Base-by-base conservation (phyloP, 2,113 vertebrate genomes). In the Microtus richardsoni region DNA sequence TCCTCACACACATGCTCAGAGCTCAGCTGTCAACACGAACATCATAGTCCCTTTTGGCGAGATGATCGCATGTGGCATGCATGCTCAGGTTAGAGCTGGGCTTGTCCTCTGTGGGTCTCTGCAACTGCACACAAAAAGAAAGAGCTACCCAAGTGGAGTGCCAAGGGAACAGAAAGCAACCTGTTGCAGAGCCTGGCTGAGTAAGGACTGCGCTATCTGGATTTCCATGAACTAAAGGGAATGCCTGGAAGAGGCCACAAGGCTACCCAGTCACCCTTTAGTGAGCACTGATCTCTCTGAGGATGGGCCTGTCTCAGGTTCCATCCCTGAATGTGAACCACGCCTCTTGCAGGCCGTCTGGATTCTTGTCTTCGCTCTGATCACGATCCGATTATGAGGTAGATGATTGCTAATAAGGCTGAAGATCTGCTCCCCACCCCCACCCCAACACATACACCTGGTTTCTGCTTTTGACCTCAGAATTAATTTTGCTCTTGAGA, bases 51-150 rank as follows among this genome's bases (percentile, higher is more conserved):
- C 66, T 64, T 36, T 52, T 28, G 7, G 64, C 11, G 16, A 2
- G 21, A 26, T 14, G 3, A 33, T 5, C 2, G 2, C 19, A 0
- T 13, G 16, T 10, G 0, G 4, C 5, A 28, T 36, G 5, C 41
- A 0, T 30, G 9, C 13, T 19, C 41, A 30, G 41, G 8, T 36
- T 70, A 87, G 66, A 26, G 1, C 19, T 52, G 41, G 8, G 16
- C 9, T 28, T 64, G 60, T 33, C 28, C 39, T 24, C 11, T 0
- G 17, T n/a, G 11, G 64, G 19, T 70, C 47, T 13, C 44, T 7
- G 2, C 5, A 16, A n/a, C 64, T 52, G 44, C 60, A 49, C 60
- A 49, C 17, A 21, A 36, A 21, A 24, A 30, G 44, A 14, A n/a
- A 17, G 0, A 85, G 41, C 2, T 2, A 10, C 28, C 28, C 28